Evolutionary conservation across 2,113 vertebrate species (phyloP), one percentile per base, ranked within the genome.

Genomic region (Arothron firmamentum): DNA sequence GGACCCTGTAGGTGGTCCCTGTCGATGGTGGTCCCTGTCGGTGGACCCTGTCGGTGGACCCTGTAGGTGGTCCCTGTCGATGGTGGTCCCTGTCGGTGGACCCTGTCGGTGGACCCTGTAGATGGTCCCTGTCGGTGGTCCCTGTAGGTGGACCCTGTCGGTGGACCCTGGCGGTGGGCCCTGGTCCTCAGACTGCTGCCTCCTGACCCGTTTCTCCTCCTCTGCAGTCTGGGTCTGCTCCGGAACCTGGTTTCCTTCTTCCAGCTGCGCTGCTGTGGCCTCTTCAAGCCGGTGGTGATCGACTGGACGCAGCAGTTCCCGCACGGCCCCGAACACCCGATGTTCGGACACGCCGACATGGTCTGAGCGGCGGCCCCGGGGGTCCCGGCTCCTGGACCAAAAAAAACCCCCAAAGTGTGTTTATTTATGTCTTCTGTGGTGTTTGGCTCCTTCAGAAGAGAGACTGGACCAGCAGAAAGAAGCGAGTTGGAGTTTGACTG

Each of bases 221-320:
- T 13, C 41, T 41, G 73, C 72, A 98, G 96, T 79, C 80, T 90
- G 56, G 96, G 97, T 43, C 90, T 94, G 65, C 72, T 90, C 38
- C 90, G 92, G 90, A 99, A 99, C 84, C 81, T 97, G 43, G 90
- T 91, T 20, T 93, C 96, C 56, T 97, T 99, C 83, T 97, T 98
- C 81, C 94, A 92, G 38, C 92, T 96, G 65, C 78, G 92, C 7
- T 98, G 94, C 55, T 97, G 94, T 50, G 96, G 94, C 61, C 72
- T 95, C 84, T 90, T 92, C 68, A 97, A 94, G 66, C 92, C 93
- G 3, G 86, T 82, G 1, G 0, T 88, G 1, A 79, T 95, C 46
- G 95, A 98, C 75, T 99, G 95, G 96, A 95, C 93, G 8, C 93
- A 94, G 58, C 94, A 96, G 67, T 91, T 92, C 43, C 86, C 86